A percentile compares a stretch with the other conserved stretches of the same genome.
These are phyloP conservation scores for Gallinago jamesoni DNA, from an alignment of 2,113 vertebrate genomes.

Conservation along the genomic window DNA sequence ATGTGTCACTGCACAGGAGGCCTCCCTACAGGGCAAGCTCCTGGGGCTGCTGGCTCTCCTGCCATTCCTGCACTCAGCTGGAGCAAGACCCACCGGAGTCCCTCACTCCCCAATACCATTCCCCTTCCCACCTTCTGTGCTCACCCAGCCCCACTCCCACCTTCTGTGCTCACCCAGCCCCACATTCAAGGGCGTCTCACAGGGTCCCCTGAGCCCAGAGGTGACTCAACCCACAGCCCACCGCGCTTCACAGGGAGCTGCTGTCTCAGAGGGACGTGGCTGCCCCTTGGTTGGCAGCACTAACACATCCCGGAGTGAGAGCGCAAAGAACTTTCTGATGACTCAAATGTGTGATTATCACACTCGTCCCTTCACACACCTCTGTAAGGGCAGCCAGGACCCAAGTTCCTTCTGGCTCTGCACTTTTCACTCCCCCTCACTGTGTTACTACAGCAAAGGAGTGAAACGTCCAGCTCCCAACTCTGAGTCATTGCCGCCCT, in stretches of 20 bases:
- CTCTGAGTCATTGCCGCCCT: not conserved
- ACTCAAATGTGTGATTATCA: constrained; percentile 5
- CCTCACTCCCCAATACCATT: fast-evolving
- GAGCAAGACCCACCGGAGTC: fast-evolving
- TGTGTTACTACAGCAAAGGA: not conserved
- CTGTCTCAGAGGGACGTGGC: fast-evolving
- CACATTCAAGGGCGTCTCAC: not conserved
- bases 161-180: not conserved
- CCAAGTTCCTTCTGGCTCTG: not conserved
- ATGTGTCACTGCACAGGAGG: not conserved
- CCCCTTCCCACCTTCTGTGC: not conserved
- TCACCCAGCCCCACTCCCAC: not conserved
- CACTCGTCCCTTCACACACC: not conserved
- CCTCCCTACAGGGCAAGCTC: not conserved
- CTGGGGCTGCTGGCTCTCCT: not conserved
- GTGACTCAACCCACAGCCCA: not conserved
- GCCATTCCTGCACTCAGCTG: fast-evolving
- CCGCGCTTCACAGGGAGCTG: not conserved
- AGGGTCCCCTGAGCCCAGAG: not conserved
- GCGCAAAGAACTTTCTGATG: not conserved
- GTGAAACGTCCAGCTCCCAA: not conserved
- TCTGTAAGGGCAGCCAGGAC: not conserved
- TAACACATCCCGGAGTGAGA: fast-evolving
- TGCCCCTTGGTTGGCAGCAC: fast-evolving
- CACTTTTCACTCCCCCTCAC: not conserved